Evolutionary conservation across 2,797 vertebrate species (phyloP).

Genomic region (Selene dorsalis): DNA sequence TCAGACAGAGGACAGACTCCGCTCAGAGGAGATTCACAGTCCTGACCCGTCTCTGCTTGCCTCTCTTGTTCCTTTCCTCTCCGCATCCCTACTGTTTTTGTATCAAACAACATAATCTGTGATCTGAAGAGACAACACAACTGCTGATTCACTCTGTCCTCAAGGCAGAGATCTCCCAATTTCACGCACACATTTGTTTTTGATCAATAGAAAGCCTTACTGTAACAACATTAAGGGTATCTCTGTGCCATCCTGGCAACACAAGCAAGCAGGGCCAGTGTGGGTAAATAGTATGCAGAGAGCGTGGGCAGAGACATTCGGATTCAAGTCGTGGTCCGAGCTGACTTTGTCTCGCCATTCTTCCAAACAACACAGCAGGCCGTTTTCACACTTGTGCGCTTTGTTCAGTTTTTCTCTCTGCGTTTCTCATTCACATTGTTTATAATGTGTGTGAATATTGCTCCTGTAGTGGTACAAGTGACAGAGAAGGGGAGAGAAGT

Average conservation of each 20-base stretch:
- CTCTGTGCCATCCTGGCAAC: conserved; percentile 17
- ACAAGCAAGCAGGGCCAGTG: conserved; percentile 25
- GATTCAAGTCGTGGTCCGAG: conserved; percentile 67
- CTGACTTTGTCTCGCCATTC: conserved; percentile 66
- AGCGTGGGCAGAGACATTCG: conserved; percentile 69
- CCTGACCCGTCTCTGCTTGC: conserved; percentile 49
- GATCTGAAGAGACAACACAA: conserved; percentile 26
- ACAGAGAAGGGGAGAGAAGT: conserved; percentile 26
- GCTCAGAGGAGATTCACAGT: conserved; percentile 48
- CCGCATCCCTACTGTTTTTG: conserved; percentile 19
- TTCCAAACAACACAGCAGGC: conserved; percentile 41
- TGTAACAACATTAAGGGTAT: conserved; percentile 18
- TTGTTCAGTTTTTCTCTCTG: conserved; percentile 22
- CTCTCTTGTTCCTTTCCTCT: conserved; percentile 52
- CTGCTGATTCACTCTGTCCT: conserved; percentile 27
- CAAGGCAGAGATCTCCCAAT: neutral
- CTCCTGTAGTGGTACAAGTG: conserved; percentile 16
- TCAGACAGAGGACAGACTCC: conserved; percentile 64
- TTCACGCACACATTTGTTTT: conserved; percentile 30
- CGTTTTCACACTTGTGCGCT: conserved; percentile 26
- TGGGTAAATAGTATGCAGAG: conserved; percentile 61
- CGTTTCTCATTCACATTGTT: conserved; percentile 20
- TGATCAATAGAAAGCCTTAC: conserved; percentile 17
- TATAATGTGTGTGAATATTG: conserved; percentile 24
- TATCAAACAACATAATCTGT: conserved; percentile 32